phyloP scores from a whole-genome alignment of 2,888 invertebrate genomes.

The Cheilosia vernalis region DNA sequence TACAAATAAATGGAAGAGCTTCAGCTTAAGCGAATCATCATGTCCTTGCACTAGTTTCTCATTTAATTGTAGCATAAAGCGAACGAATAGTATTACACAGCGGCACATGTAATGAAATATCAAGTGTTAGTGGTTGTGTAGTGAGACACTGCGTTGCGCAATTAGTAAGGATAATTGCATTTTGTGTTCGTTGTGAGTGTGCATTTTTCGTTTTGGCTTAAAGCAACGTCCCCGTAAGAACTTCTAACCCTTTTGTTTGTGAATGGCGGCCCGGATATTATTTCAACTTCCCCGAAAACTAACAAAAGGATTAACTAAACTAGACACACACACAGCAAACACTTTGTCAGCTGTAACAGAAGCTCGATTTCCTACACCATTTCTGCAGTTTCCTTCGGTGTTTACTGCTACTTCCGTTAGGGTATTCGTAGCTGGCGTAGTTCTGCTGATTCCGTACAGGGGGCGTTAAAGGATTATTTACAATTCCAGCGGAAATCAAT shows the following conservation, averaged over 20 bases:
- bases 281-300: conserved; percentile 5
- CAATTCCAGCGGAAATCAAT: conserved; percentile 63
- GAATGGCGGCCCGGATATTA: neutral
- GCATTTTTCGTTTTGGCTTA: conserved; percentile 25
- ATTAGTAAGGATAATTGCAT: conserved; percentile 65
- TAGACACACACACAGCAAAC: conserved; percentile 9
- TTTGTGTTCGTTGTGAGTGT: conserved; percentile 32
- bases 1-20: neutral
- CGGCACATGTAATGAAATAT: conserved; percentile 33
- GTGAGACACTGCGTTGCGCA: conserved; percentile 33
- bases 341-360: conserved; percentile 39
- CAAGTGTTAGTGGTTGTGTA: conserved; percentile 16
- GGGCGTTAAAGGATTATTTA: conserved; percentile 44
- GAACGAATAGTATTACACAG: conserved; percentile 24
- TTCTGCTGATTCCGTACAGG: conserved; percentile 17
- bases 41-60: conserved; percentile 64
- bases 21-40: conserved; percentile 25
- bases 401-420: neutral
- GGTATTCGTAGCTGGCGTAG: neutral
- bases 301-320: conserved; percentile 14
- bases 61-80: conserved; percentile 53
- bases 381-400: neutral
- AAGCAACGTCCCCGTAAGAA: neutral
- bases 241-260: conserved; percentile 1
- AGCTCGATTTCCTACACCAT: conserved; percentile 22